phyloP scores from a whole-genome alignment of 1,140 invertebrate genomes.

The Trypoxylus dichotomus region DNA sequence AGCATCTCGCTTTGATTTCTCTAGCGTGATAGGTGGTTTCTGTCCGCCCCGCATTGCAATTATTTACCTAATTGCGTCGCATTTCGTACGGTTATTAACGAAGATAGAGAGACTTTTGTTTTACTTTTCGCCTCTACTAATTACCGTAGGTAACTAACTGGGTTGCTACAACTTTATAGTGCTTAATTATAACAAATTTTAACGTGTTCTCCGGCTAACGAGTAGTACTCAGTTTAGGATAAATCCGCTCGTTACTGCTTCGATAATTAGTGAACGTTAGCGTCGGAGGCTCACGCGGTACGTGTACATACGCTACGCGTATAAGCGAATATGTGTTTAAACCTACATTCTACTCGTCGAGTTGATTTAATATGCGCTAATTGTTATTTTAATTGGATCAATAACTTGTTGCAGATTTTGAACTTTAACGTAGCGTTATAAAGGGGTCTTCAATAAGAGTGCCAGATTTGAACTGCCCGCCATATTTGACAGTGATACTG shows the following conservation, averaged over 20 bases:
- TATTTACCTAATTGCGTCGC: neutral
- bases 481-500: too few relatives aligned
- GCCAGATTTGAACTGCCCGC: too few relatives aligned
- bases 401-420: neutral
- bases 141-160: neutral
- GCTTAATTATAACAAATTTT: neutral
- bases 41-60: neutral
- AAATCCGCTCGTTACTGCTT: neutral
- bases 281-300: neutral
- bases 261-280: neutral
- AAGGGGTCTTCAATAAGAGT: too few relatives aligned
- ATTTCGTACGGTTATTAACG: neutral
- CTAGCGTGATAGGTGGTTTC: neutral
- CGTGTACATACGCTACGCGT: neutral
- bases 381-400: neutral
- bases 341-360: neutral
- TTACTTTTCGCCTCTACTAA: neutral
- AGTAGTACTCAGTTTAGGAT: neutral
- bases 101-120: neutral
- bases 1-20: neutral
- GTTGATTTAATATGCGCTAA: neutral
- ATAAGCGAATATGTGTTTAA: neutral
- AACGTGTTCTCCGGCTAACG: neutral
- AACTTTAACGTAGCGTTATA: neutral
- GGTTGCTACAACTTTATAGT: neutral